phyloP scores from a whole-genome alignment of 2,888 invertebrate genomes.

The Calliopum simillimum region DNA sequence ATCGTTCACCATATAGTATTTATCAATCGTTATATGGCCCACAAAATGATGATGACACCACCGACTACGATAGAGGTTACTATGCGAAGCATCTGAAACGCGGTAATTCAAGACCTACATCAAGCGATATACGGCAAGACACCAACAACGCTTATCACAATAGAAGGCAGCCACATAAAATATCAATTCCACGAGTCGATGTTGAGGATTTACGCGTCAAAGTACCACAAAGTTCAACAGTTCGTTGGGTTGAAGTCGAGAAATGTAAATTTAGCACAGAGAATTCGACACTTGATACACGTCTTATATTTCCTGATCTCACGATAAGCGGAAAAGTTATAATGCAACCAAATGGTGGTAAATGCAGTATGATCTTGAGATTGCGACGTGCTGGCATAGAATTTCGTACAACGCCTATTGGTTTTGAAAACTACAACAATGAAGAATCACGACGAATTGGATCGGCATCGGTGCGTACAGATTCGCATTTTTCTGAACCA shows the following conservation, averaged over 20 bases:
- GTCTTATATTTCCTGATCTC: constrained; percentile 82
- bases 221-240: constrained; percentile 73
- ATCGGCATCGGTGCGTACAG: constrained; percentile 72
- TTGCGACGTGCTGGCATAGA: constrained; percentile 83
- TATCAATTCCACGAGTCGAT: constrained; percentile 44
- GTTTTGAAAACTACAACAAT: constrained; percentile 48
- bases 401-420: constrained; percentile 76
- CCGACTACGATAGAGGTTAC: constrained; percentile 54
- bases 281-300: constrained; percentile 80
- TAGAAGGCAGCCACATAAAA: constrained; percentile 55
- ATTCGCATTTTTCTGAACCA: constrained; percentile 86
- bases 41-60: constrained; percentile 50
- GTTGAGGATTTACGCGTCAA: constrained; percentile 69
- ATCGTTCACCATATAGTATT: constrained; percentile 61
- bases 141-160: constrained; percentile 27
- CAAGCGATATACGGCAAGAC: constrained; percentile 7
- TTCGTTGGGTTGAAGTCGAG: constrained; percentile 78
- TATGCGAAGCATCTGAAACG: constrained; percentile 55
- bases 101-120: constrained; percentile 32
- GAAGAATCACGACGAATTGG: constrained; percentile 59
- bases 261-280: constrained; percentile 81
- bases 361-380: constrained; percentile 83
- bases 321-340: constrained; percentile 83
- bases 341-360: constrained; percentile 69
- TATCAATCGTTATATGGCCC: constrained; percentile 63